Evolutionary conservation across 2,797 vertebrate genomes (phyloP).

Genomic region (Nasua narica): DNA sequence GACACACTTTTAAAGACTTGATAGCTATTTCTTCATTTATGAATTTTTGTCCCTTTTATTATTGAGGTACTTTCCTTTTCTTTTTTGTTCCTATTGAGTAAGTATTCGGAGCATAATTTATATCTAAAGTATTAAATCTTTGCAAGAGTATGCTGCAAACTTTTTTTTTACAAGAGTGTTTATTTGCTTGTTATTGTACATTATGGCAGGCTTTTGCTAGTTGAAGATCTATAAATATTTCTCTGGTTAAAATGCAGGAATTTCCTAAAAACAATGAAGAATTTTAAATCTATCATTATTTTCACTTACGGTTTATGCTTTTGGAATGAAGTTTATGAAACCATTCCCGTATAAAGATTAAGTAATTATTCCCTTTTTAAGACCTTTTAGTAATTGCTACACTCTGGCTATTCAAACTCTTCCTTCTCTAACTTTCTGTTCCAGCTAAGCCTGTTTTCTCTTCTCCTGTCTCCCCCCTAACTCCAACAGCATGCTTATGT

Average conservation of each 20-base stretch:
- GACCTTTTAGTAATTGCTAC: background rate
- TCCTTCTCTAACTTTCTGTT: background rate
- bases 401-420: background rate
- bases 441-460: background rate
- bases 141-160: background rate
- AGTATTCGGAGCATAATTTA: background rate
- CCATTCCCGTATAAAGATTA: background rate
- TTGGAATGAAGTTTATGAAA: conserved; percentile 7
- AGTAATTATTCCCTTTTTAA: background rate
- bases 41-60: background rate
- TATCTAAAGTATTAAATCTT: background rate
- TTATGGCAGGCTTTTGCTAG: background rate
- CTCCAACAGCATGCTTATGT: background rate
- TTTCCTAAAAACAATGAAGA: background rate
- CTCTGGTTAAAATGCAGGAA: background rate
- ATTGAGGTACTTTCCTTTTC: background rate
- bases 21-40: background rate
- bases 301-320: background rate
- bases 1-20: background rate
- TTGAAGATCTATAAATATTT: conserved; percentile 21
- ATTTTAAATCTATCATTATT: background rate
- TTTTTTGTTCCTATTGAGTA: background rate
- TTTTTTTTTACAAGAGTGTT: background rate
- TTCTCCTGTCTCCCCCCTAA: background rate
- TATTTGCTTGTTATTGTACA: background rate